Percentiles rank a stretch among this genome's conserved stretches.
Conservation (phyloP, 2,797 vertebrate species). For the Pseudochirops corinnae region DNA sequence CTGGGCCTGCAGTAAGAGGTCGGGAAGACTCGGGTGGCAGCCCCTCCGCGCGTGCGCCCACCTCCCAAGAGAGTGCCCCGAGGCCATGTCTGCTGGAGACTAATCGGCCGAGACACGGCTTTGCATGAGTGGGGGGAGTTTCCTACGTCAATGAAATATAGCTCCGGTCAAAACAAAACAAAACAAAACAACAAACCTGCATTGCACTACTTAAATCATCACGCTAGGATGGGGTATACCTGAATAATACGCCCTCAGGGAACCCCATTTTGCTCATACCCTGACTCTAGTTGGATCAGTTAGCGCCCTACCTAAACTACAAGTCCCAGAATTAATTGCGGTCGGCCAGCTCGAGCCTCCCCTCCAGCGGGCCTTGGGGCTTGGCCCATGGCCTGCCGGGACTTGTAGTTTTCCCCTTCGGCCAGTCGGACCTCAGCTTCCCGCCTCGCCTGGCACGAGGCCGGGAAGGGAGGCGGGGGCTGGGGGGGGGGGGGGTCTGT, state of each 20-base stretch:
- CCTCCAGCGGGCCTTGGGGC: not conserved
- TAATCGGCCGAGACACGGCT: not conserved
- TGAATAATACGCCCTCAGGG: not conserved
- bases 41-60: not conserved
- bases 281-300: not conserved
- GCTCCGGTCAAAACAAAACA: not conserved
- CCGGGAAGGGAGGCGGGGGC: not conserved
- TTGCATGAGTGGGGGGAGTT: not conserved
- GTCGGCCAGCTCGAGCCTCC: not conserved
- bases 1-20: not conserved
- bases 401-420: not conserved
- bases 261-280: not conserved
- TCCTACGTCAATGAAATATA: not conserved
- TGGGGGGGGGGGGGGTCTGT: not conserved
- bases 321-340: not conserved
- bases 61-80: not conserved
- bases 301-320: not conserved
- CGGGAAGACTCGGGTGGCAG: not conserved
- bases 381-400: conserved; percentile 23
- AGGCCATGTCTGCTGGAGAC: not conserved
- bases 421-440: not conserved
- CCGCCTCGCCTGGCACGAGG: conserved; percentile 44
- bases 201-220: not conserved
- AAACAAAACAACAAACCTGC: not conserved
- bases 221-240: not conserved